Evolutionary conservation across 2,113 vertebrate species (phyloP).

Genomic region (Pomatorhinus ruficollis): DNA sequence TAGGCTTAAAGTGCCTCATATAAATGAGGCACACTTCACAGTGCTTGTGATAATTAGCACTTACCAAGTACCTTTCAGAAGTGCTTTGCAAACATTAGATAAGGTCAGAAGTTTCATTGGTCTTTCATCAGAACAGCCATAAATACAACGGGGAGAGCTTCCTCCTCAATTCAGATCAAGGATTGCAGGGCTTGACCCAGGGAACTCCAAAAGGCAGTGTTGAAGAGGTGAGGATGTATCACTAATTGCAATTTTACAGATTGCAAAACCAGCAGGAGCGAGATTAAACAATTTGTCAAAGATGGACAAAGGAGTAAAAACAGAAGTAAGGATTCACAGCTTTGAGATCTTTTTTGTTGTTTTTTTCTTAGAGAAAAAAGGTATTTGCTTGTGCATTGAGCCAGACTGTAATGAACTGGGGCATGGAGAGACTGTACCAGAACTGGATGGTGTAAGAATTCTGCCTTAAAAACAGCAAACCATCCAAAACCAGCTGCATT

Average conservation of each 20-base stretch:
- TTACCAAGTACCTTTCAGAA: constrained; percentile 2
- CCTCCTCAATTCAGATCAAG: not conserved
- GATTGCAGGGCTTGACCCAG: not conserved
- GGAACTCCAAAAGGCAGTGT: not conserved
- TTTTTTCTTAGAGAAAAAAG: not conserved
- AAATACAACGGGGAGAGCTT: rapidly evolving
- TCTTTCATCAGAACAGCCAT: not conserved
- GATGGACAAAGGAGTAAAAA: not conserved
- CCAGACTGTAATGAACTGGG: not conserved
- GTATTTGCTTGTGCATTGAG: not conserved
- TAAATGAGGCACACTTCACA: not conserved
- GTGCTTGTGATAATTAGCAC: constrained; percentile 6
- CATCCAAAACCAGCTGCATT: not conserved
- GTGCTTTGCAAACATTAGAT: not conserved
- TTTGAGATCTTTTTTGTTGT: not conserved
- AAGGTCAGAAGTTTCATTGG: not conserved
- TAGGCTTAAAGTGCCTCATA: not conserved
- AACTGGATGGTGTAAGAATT: not conserved
- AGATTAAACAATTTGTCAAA: not conserved
- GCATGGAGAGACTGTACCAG: not conserved
- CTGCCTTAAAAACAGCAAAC: not conserved
- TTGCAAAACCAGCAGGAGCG: not conserved
- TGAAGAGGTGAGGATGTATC: not conserved
- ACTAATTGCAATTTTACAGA: not conserved
- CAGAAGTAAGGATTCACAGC: not conserved